Evolutionary conservation across 2,888 invertebrate species (phyloP).

Genomic region (Meteorus cinctellus): DNA sequence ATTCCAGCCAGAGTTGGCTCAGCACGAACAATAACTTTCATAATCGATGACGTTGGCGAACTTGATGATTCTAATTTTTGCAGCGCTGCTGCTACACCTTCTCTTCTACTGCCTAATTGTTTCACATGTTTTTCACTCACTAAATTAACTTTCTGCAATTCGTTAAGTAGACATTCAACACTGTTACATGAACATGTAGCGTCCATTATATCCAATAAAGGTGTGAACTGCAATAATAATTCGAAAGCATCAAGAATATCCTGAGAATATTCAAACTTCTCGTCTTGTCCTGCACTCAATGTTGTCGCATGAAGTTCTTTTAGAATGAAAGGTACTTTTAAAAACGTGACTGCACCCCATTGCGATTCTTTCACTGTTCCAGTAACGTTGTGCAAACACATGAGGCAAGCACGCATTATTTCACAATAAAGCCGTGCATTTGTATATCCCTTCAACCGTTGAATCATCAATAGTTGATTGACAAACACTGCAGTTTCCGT

Average conservation of each 20-base stretch:
- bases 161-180: slow-evolving; percentile 87
- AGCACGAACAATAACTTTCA: slow-evolving; percentile 87
- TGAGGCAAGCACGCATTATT: slow-evolving; percentile 90
- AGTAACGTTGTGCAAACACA: slow-evolving; percentile 90
- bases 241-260: slow-evolving; percentile 90
- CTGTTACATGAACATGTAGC: slow-evolving; percentile 92
- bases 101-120: slow-evolving; percentile 80
- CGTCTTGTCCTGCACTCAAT: slow-evolving; percentile 72
- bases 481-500: slow-evolving; percentile 87
- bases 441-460: slow-evolving; percentile 88
- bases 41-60: slow-evolving; percentile 82
- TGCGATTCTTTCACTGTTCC: slow-evolving; percentile 89
- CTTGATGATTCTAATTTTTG: slow-evolving; percentile 82
- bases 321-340: slow-evolving; percentile 90
- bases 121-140: slow-evolving; percentile 86
- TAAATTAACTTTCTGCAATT: slow-evolving; percentile 85
- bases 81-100: slow-evolving; percentile 78
- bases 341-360: slow-evolving; percentile 95
- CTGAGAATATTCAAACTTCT: slow-evolving; percentile 80
- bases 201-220: slow-evolving; percentile 91
- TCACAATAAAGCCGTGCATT: slow-evolving; percentile 89
- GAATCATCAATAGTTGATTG: slow-evolving; percentile 87
- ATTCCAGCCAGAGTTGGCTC: slow-evolving; percentile 92
- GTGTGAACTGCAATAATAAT: slow-evolving; percentile 87
- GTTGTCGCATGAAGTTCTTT: slow-evolving; percentile 80